Base-by-base conservation (phyloP, 2,888 invertebrate genomes). In the Cheilosia urbana region DNA sequence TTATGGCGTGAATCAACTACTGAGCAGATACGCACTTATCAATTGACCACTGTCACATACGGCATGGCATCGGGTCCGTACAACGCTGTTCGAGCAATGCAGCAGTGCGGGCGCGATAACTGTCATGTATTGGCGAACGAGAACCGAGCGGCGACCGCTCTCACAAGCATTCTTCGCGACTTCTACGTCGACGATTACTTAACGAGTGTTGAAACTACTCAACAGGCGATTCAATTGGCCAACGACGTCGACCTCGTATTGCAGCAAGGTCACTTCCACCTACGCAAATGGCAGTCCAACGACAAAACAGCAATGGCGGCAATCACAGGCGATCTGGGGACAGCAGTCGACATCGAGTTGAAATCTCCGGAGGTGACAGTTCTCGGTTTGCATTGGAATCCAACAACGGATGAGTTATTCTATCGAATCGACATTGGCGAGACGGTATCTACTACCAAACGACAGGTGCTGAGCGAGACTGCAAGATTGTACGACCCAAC, bases 31-130 rank as follows among this genome's bases (percentile, higher is more conserved):
- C n/a, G n/a, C n/a, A n/a, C n/a, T n/a, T n/a, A n/a, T n/a, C n/a
- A n/a, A n/a, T n/a, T n/a, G n/a, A n/a, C n/a, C n/a, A n/a, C n/a
- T n/a, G n/a, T 89, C 7, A 88, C 88, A 6, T 88, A 88, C 65
- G 88, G 89, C 21, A 72, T 87, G 34, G 75, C 85, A 21, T 82
- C 87, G 30, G 76, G 51, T 13, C 75, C 76, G 42, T 85, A 51
- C 34, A 37, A 66, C 13, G 81, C 80, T n/a, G 76, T 85, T 30
- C 45, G 34, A 27, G 19, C 40, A 34, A 30, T 81, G 57, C 76
- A 79, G 37, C 69, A 73, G 51, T 72, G 71, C n/a, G 66, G 37
- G 15, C 19, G 15, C 5, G 78, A 78, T 19, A 78, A 78, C 42
- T 17, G 30, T 34, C 13, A 27, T 5, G 7, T 40, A 19, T 34